These are phyloP conservation scores for Trinectes maculatus DNA, from an alignment of 2,113 vertebrate genomes.

Conservation along the genomic window DNA sequence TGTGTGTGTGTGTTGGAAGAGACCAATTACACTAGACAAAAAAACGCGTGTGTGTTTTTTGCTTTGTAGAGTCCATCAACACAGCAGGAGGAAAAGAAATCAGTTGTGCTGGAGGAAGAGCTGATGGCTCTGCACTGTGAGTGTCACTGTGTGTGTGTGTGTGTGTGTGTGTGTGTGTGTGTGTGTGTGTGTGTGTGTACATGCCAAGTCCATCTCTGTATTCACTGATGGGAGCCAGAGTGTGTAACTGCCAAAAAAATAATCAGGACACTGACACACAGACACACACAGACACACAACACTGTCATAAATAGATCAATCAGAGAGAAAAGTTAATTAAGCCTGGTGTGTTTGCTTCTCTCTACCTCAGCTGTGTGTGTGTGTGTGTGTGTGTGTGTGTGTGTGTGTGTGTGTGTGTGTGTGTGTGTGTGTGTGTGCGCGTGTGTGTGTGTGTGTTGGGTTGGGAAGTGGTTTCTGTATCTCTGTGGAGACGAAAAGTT, in stretches of 20 bases:
- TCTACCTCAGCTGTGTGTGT: no score
- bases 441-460: slow-evolving; percentile 20
- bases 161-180: slow-evolving; percentile 26
- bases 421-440: neutral
- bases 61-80: slow-evolving; percentile 67
- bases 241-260: slow-evolving; percentile 70
- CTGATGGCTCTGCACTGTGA: slow-evolving; percentile 61
- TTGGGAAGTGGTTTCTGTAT: slow-evolving; percentile 31
- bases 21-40: no score
- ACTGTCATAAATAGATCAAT: no score
- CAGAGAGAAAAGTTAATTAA: no score
- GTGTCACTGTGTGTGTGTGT: slow-evolving; percentile 13
- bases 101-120: slow-evolving; percentile 57
- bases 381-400: no score
- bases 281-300: slow-evolving; percentile 8
- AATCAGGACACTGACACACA: slow-evolving; percentile 43
- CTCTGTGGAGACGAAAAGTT: slow-evolving; percentile 10
- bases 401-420: no score
- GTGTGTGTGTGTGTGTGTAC: slow-evolving; percentile 49
- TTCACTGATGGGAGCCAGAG: slow-evolving; percentile 64
- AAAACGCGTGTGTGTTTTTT: no score
- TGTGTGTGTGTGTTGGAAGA: slow-evolving; percentile 12
- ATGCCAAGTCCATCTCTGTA: slow-evolving; percentile 66
- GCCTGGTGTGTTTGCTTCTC: no score
- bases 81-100: slow-evolving; percentile 68